phyloP scores from a whole-genome alignment of 2,797 vertebrate genomes.

The Enteromius viviparus region DNA sequence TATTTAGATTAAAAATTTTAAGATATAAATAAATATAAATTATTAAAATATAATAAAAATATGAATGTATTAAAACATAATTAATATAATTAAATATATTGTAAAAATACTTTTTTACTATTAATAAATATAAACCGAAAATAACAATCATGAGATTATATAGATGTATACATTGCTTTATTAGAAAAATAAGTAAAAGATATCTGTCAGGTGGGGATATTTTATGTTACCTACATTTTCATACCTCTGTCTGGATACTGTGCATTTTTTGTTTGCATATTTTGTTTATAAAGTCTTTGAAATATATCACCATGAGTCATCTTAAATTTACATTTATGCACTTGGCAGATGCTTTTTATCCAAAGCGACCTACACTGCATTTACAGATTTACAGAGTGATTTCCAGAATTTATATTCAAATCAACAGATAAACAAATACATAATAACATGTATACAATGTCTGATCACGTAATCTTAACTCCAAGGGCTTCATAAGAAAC shows the following conservation, averaged over 20 bases:
- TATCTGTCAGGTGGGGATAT: background rate
- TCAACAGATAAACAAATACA: slow-evolving; percentile 1
- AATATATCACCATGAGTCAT: background rate
- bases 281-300: slow-evolving; percentile 7
- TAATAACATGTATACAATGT: background rate
- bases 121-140: background rate
- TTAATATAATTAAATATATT: background rate
- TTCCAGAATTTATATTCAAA: background rate
- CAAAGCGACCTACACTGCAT: background rate
- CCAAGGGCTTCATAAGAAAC: background rate
- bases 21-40: background rate
- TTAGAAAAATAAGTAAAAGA: background rate
- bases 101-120: background rate
- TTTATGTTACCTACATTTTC: background rate
- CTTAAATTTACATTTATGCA: background rate
- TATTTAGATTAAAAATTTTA: background rate
- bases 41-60: background rate
- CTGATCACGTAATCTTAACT: background rate
- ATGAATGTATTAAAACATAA: background rate
- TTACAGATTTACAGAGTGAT: background rate
- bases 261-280: slow-evolving; percentile 8
- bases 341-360: background rate
- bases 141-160: background rate
- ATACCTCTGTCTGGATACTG: background rate
- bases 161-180: background rate